phyloP scores from a whole-genome alignment of 2,888 invertebrate genomes.

The Cinara cedri region DNA sequence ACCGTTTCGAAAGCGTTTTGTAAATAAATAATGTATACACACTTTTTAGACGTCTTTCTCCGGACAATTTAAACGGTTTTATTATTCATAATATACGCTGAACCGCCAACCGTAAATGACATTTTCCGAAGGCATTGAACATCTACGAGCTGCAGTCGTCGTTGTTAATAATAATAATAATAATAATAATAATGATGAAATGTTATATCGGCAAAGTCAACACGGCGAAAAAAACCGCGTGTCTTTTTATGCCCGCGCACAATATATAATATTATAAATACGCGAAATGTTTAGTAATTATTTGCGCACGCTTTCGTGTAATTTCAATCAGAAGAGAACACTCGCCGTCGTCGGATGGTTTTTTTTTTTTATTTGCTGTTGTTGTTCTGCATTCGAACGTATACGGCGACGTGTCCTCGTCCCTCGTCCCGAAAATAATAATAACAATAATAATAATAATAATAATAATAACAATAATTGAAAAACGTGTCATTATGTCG shows the following conservation, averaged over 20 bases:
- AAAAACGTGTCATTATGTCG: slow-evolving; percentile 38
- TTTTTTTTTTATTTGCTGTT: neutral
- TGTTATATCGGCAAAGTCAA: slow-evolving; percentile 16
- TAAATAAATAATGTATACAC: too few species aligned
- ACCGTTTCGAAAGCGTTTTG: too few species aligned
- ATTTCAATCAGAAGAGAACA: slow-evolving; percentile 27
- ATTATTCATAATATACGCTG: too few species aligned
- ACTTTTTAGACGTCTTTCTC: too few species aligned
- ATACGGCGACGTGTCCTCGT: neutral
- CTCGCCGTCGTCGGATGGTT: neutral
- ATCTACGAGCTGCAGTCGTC: too few species aligned
- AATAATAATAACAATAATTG: neutral
- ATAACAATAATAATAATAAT: neutral
- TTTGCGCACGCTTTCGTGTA: slow-evolving; percentile 7
- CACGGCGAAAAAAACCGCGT: slow-evolving; percentile 9
- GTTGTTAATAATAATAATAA: too few species aligned
- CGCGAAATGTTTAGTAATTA: slow-evolving; percentile 38
- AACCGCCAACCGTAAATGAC: too few species aligned
- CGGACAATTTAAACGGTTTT: too few species aligned
- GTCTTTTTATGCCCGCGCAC: too few species aligned
- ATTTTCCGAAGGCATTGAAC: too few species aligned
- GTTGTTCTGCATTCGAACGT: neutral
- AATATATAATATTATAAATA: neutral
- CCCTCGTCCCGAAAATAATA: neutral
- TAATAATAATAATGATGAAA: too few species aligned